Conservation (phyloP, 53 echinoderm and acorn worm genomes). For the Antedon mediterranea region DNA sequence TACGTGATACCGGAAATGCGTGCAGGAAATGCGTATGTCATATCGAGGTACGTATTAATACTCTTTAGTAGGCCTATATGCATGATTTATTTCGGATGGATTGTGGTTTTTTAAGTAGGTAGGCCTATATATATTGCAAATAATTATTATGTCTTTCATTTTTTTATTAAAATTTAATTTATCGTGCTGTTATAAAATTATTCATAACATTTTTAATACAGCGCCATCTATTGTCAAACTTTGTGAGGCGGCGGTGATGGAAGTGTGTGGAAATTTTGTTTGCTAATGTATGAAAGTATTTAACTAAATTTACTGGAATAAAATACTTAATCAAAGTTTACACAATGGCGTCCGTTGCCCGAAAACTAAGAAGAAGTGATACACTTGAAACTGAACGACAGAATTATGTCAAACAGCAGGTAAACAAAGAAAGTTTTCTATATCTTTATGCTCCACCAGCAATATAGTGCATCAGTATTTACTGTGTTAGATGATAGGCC, state of each 20-base stretch:
- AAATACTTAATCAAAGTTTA: background rate
- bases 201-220: background rate
- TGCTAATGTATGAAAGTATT: background rate
- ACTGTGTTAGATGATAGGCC: no score
- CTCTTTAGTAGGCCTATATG: no score
- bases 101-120: no score
- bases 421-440: constrained; percentile 6
- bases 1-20: no score
- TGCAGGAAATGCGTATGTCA: no score
- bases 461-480: no score
- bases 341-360: background rate
- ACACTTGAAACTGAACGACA: constrained; percentile 54
- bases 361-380: constrained; percentile 31
- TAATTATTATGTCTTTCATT: no score
- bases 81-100: no score
- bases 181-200: no score
- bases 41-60: no score
- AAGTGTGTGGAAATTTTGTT: background rate
- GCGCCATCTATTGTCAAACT: background rate
- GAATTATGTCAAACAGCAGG: constrained; percentile 66
- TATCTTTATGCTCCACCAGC: background rate
- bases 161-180: no score
- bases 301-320: background rate
- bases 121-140: no score
- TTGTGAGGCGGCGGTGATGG: background rate